Base-by-base conservation (phyloP, 1,140 invertebrate genomes). In the Apis dorsata region DNA sequence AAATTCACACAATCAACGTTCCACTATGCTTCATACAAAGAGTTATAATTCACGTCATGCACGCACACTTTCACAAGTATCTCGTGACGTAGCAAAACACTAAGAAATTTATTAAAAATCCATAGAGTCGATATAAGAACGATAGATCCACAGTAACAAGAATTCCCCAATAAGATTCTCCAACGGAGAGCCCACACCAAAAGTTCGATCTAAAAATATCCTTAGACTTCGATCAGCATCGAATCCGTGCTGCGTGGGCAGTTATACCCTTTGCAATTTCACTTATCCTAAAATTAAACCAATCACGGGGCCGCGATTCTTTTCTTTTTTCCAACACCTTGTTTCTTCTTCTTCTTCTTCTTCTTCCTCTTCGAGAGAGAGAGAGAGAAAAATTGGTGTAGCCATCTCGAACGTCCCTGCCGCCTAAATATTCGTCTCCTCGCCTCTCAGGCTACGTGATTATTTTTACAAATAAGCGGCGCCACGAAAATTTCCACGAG, bases 231-330 rank as follows among this genome's bases (percentile, higher is more conserved):
- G 21, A 63, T 62, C 59, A 24, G 34, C n/a, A 28, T 63, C 73
- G 13, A 44, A 11, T 7, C 13, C 12, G 28, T 44, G 11, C 8
- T 19, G 49, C 28, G 4, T n/a, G 17, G 1, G 34, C 2, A 0
- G 34, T 44, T 44, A 44, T 44, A 44, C 34, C 34, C 34, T 44
- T 55, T 75, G 59, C 49, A 68, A 13, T 28, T 62, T 44, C 59
- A 12, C 44, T 78, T 68, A 12, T 68, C 69, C 76, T 78, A 78
- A 78, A 78, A 78, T 78, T 78, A 69, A 57, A 78, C 59, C 62
- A 78, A 66, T 78, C 75, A 53, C 21, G 63, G 34, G 12, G 34
- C 49, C 24, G 28, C n/a, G 19, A 44, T 44, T 69, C 21, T 78
- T 49, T 68, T 57, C 8, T 34, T 24, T 71, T 8, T 0, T 8